phyloP scores from a whole-genome alignment of 1,140 invertebrate species.

The Meloidogyne floridensis region DNA sequence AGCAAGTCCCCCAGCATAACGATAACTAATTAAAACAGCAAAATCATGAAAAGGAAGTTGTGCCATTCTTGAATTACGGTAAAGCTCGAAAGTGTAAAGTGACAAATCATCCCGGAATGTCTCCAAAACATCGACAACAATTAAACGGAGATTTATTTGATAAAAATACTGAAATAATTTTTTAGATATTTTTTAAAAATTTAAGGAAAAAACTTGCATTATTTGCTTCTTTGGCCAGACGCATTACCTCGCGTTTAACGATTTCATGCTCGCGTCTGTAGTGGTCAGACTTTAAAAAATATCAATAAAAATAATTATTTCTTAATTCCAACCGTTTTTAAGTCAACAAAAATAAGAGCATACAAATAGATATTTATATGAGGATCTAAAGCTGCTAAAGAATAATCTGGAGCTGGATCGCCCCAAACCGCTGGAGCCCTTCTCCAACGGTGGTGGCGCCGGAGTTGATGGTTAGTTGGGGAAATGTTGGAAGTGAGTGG shows the following conservation, averaged over 20 bases:
- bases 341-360: constrained; percentile 49
- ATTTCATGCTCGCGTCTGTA: constrained; percentile 44
- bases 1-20: constrained; percentile 61
- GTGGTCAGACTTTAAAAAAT: constrained; percentile 50
- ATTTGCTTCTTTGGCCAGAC: constrained; percentile 53
- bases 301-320: constrained; percentile 56
- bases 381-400: constrained; percentile 21
- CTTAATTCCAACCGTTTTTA: constrained; percentile 38
- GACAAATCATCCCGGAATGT: constrained; percentile 55
- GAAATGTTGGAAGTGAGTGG: neutral
- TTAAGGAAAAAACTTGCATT: constrained; percentile 28
- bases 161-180: constrained; percentile 56
- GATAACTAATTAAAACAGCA: constrained; percentile 57
- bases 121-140: constrained; percentile 58
- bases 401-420: constrained; percentile 52
- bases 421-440: constrained; percentile 49
- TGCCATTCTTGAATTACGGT: constrained; percentile 40
- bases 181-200: neutral
- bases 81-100: constrained; percentile 63
- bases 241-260: constrained; percentile 51
- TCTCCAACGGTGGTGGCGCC: constrained; percentile 11
- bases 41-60: constrained; percentile 58
- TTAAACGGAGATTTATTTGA: constrained; percentile 55
- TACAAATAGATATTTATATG: constrained; percentile 36
- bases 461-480: neutral